Conservation (phyloP, 2,888 invertebrate species). For the Drosophila gaucha region DNA sequence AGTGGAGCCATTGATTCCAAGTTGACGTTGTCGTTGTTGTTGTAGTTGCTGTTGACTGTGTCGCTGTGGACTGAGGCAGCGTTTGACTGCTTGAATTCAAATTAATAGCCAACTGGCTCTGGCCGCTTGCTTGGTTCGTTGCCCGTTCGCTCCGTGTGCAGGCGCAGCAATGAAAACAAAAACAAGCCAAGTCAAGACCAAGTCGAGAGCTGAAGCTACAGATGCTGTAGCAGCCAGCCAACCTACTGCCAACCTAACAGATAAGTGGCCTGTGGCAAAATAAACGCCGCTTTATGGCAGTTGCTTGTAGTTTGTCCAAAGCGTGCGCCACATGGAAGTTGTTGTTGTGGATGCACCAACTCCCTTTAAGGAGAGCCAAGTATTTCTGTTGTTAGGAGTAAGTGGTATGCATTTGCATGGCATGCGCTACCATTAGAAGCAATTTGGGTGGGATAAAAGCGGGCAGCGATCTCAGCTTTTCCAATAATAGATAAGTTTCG, state of each 20-base stretch:
- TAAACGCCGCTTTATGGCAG: conserved; percentile 79
- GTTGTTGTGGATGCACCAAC: conserved; percentile 39
- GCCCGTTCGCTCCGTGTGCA: conserved; percentile 47
- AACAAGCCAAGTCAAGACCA: conserved; percentile 59
- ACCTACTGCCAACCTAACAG: conserved; percentile 72
- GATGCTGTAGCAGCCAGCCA: conserved; percentile 32
- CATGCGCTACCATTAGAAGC: conserved; percentile 77
- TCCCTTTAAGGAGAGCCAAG: conserved; percentile 66
- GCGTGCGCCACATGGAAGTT: conserved; percentile 64
- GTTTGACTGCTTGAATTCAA: conserved; percentile 82
- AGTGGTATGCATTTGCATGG: conserved; percentile 75
- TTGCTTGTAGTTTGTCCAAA: conserved; percentile 73
- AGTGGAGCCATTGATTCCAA: conserved; percentile 80
- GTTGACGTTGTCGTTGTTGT: conserved; percentile 43
- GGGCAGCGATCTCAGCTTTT: conserved; percentile 39
- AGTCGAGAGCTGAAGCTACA: conserved; percentile 24
- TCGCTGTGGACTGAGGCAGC: conserved; percentile 58
- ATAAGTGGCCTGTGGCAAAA: conserved; percentile 79
- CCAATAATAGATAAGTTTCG: conserved; percentile 47
- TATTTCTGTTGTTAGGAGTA: conserved; percentile 64
- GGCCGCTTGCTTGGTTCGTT: conserved; percentile 50
- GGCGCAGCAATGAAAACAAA: conserved; percentile 74
- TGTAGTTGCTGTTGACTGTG: conserved; percentile 40
- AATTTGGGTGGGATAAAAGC: conserved; percentile 74
- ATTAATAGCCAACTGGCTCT: conserved; percentile 77